Percentiles rank a stretch among this genome's conserved stretches.
Conservation (phyloP, 2,113 vertebrate species). For the Tenebrosternarchus preto region DNA sequence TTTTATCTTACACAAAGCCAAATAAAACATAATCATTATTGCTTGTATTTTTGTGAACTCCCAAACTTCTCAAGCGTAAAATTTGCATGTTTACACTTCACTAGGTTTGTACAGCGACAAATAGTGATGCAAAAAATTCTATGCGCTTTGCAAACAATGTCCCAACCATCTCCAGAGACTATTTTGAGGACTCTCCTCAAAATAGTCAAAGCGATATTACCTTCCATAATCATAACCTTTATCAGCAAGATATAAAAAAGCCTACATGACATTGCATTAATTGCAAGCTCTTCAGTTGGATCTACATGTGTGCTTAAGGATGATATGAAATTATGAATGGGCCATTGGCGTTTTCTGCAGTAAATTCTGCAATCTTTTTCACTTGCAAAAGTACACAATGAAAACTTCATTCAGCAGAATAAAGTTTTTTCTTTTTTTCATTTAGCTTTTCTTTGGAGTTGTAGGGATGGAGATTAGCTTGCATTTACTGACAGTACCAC, state of each 20-base stretch:
- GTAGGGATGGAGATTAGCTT: background rate
- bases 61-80: background rate
- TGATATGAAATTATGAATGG: slow-evolving; percentile 39
- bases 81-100: too few species aligned
- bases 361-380: slow-evolving; percentile 40
- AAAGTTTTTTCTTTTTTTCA: background rate
- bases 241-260: slow-evolving; percentile 37
- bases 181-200: slow-evolving; percentile 4
- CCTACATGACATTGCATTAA: slow-evolving; percentile 36
- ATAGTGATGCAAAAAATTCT: background rate
- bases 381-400: slow-evolving; percentile 21
- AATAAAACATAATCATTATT: background rate
- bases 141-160: background rate
- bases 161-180: background rate
- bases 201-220: slow-evolving; percentile 36
- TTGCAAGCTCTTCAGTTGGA: slow-evolving; percentile 39
- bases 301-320: slow-evolving; percentile 19
- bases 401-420: slow-evolving; percentile 2
- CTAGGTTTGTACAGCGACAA: background rate
- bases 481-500: slow-evolving; percentile 18
- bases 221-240: slow-evolving; percentile 34
- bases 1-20: background rate
- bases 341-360: slow-evolving; percentile 18
- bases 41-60: background rate
- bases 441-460: background rate